Base-by-base conservation (phyloP, 2,888 invertebrate genomes). In the Drosophila gaucha region DNA sequence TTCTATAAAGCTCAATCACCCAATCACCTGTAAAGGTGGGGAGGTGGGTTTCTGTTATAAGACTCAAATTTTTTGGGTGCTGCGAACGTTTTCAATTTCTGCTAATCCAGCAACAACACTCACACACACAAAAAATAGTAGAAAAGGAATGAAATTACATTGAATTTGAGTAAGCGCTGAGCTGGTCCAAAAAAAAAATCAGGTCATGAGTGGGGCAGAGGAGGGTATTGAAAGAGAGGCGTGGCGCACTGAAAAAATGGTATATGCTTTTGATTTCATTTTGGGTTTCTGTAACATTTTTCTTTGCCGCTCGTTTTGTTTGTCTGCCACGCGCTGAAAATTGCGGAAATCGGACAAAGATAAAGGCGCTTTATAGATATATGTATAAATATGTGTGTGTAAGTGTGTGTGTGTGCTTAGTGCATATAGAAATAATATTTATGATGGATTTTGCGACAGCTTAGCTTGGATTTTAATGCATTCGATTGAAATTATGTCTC, bases 381-480 rank as follows among this genome's bases (percentile, higher is more conserved):
- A 20, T 44, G 30, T 44, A 35, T 52, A 35, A 49, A 18, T 30
- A 28, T 36, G 10, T 46, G 20, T 36, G 10, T 30, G n/a, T 10
- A 2, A 18, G 35, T 39, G 10, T 12, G 4, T 12, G 28, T 54
- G 38, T n/a, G 18, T 36, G 43, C 35, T 30, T 41, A 39, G 24
- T 30, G 44, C 35, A 44, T 36, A 31, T 26, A 49, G 60, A 31
- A 63, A 58, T 72, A 64, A 73, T 73, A 73, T 68, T 73, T 68
- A 22, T 52, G 75, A 65, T 43, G 80, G 71, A 85, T 80, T 85
- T 72, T 49, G 62, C 51, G 69, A 64, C 58, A 74, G 86, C 80
- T 85, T 67, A 74, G 51, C 50, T 76, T 66, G 85, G 68, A n/a
- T n/a, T 65, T 79, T 75, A 69, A 74, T 72, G 68, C 71, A 65